Conservation (phyloP, 2,888 invertebrate species). For the Blastobasis adustella region DNA sequence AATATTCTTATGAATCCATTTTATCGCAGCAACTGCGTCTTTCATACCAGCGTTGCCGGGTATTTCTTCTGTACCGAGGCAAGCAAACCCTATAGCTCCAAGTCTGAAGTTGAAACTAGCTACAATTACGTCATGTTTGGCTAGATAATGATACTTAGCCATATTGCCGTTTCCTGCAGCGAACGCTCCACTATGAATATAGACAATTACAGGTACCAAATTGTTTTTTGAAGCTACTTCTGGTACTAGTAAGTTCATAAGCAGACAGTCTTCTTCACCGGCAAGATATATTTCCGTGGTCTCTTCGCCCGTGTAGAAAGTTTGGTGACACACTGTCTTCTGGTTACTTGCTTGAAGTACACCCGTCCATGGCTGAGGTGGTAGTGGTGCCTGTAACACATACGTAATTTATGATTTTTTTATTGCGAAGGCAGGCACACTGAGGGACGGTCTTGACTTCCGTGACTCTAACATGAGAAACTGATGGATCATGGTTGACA, state of each 20-base stretch:
- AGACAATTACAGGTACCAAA: constrained; percentile 52
- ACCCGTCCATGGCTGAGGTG: constrained; percentile 43
- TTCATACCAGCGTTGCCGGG: constrained; percentile 90
- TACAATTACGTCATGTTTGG: constrained; percentile 79
- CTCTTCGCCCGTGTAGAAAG: constrained; percentile 36
- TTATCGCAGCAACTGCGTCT: constrained; percentile 87
- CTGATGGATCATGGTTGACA: too few relatives aligned
- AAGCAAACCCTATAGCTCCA: constrained; percentile 82
- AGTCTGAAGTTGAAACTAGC: constrained; percentile 81
- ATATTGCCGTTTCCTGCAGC: constrained; percentile 54
- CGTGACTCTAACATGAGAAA: too few relatives aligned
- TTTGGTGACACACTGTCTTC: constrained; percentile 44
- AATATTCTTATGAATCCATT: constrained; percentile 85
- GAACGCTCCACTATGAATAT: constrained; percentile 60
- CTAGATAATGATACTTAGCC: constrained; percentile 74
- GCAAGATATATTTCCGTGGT: constrained; percentile 33
- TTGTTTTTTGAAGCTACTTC: constrained; percentile 40
- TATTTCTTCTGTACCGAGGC: constrained; percentile 74
- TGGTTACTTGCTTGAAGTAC: constrained; percentile 30
- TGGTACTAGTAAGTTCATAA: constrained; percentile 47
- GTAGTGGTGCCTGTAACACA: constrained; percentile 50
- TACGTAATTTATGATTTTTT: too few relatives aligned
- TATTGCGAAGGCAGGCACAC: too few relatives aligned
- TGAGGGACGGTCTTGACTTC: too few relatives aligned
- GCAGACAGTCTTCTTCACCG: constrained; percentile 53